Percentiles rank a stretch among this genome's conserved stretches.
Conservation (phyloP, 2,113 vertebrate species). For the Aegithalos caudatus region DNA sequence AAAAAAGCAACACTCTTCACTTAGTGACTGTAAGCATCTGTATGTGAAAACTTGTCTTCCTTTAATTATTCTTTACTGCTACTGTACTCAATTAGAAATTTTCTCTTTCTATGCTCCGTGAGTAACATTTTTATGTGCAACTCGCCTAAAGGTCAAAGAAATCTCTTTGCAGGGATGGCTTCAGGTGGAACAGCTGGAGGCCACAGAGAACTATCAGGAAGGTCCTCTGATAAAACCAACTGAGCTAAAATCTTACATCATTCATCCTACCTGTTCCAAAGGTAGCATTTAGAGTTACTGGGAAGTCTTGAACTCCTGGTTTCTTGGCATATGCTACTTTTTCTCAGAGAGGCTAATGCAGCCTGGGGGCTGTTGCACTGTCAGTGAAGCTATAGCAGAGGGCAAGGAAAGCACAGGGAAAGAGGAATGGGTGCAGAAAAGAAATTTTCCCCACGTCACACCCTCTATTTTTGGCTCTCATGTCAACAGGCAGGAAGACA, state of each 20-base stretch:
- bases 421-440: neutral
- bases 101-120: neutral
- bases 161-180: neutral
- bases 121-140: neutral
- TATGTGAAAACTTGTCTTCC: neutral
- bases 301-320: neutral
- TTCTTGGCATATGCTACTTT: neutral
- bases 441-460: neutral
- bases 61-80: neutral
- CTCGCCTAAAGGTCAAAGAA: constrained; percentile 33
- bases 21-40: neutral
- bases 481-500: neutral
- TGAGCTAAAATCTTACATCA: neutral
- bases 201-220: neutral
- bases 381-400: neutral
- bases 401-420: neutral
- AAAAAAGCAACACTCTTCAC: neutral
- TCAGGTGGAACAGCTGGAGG: constrained; percentile 47
- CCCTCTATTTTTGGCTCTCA: constrained; percentile 3
- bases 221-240: neutral
- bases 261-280: neutral
- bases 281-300: neutral
- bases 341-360: neutral
- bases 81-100: neutral
- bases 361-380: neutral